Conservation (phyloP, 2,888 invertebrate species). For the Ophion obscuratus region DNA sequence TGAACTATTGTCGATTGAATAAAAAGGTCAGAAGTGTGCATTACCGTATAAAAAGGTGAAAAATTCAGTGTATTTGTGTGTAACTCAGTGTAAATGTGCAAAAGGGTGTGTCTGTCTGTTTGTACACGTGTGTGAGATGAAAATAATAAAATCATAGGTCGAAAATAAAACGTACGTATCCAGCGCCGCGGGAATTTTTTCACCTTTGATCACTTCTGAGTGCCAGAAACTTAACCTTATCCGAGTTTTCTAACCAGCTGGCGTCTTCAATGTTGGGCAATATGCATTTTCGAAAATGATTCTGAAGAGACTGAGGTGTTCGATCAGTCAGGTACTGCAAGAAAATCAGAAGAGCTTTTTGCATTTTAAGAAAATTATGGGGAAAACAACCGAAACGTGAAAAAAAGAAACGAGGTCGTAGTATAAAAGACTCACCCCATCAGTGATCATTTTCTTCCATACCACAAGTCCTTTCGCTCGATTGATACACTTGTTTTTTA, state of each 20-base stretch:
- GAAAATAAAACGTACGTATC: no score
- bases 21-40: no score
- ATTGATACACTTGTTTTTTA: background rate
- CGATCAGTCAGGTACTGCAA: conserved; percentile 6
- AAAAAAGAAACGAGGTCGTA: background rate
- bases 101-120: no score
- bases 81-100: no score
- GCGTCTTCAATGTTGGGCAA: background rate
- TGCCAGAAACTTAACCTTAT: background rate
- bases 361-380: background rate
- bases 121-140: no score
- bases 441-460: conserved; percentile 16
- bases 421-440: conserved; percentile 8
- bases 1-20: no score
- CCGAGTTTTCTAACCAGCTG: background rate
- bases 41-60: no score
- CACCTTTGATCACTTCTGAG: background rate
- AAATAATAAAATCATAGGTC: no score
- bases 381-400: background rate
- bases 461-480: background rate
- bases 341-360: background rate
- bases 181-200: no score
- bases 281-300: conserved; percentile 4
- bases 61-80: no score
- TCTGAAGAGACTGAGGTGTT: conserved; percentile 6